Percentiles rank a stretch among this genome's conserved stretches.
phyloP scores from a whole-genome alignment of 2,888 invertebrate species.

The Pollenia labialis region DNA sequence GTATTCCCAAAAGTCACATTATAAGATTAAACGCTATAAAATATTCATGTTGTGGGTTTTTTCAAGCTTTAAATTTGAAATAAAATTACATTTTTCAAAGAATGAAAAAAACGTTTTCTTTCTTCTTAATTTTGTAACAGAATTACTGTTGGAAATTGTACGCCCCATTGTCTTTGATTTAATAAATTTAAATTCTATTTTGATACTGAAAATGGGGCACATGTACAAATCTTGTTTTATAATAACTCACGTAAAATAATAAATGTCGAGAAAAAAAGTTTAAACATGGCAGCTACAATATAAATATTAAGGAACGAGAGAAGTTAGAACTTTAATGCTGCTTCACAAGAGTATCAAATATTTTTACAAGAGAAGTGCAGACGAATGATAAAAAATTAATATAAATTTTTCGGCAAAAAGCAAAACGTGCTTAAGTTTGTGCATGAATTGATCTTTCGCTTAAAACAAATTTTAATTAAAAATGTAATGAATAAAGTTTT shows the following conservation, averaged over 20 bases:
- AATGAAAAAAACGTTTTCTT: neutral
- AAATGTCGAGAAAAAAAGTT: conserved; percentile 22
- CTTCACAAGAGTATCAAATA: too few species aligned
- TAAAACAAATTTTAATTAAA: too few species aligned
- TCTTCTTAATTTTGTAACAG: neutral
- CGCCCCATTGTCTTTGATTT: conserved; percentile 26
- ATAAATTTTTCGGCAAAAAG: too few species aligned
- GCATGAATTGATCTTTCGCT: too few species aligned
- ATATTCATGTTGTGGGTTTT: conserved; percentile 8
- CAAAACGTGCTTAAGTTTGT: too few species aligned
- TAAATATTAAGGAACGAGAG: neutral
- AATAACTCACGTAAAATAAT: conserved; percentile 50
- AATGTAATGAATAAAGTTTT: too few species aligned
- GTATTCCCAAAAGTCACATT: conserved; percentile 27
- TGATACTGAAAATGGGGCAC: conserved; percentile 33
- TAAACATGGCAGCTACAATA: neutral
- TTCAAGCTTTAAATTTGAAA: neutral
- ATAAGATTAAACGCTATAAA: conserved; percentile 25
- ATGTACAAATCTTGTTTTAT: conserved; percentile 35
- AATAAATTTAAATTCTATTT: conserved; percentile 30
- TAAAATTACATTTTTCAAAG: neutral
- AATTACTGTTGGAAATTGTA: neutral
- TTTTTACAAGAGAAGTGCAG: too few species aligned
- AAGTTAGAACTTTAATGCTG: neutral
- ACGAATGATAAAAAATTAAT: neutral